Evolutionary conservation across 2,797 vertebrate genomes (phyloP).

Genomic region (Leucoraja ocellata): DNA sequence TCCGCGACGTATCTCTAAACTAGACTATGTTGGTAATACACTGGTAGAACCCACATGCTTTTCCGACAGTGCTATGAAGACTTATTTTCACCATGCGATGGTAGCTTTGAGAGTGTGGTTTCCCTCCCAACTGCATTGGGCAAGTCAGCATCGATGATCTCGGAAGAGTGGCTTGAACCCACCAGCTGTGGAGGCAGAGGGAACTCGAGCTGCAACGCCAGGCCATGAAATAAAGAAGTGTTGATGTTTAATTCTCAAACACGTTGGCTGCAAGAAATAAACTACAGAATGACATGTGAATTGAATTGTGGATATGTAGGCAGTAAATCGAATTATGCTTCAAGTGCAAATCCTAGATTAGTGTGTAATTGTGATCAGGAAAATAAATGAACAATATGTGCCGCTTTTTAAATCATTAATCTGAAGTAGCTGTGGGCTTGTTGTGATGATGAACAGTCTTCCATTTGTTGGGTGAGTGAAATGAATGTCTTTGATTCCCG

Average conservation of each 20-base stretch:
- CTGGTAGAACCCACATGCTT: not conserved
- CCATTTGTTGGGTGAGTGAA: not conserved
- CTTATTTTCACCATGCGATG: not conserved
- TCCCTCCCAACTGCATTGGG: not conserved
- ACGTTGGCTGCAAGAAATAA: not conserved
- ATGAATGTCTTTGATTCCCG: not conserved
- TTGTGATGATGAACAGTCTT: not conserved
- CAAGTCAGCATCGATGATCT: not conserved
- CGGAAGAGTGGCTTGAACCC: not conserved
- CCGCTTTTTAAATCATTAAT: slow-evolving; percentile 20
- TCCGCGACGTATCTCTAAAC: too few species aligned
- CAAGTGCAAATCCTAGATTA: not conserved
- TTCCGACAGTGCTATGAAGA: not conserved
- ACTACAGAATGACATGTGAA: slow-evolving; percentile 2
- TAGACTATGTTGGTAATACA: not conserved
- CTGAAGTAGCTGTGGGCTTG: not conserved
- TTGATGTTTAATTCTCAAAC: slow-evolving; percentile 19
- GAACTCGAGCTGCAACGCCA: too few species aligned
- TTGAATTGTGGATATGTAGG: slow-evolving; percentile 10
- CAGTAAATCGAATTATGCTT: slow-evolving; percentile 22
- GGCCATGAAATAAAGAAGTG: not conserved
- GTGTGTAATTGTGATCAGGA: slow-evolving; percentile 23
- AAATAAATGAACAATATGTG: slow-evolving; percentile 23
- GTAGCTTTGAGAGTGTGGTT: not conserved
- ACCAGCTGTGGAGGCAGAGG: not conserved